Conservation (phyloP, 2,888 invertebrate species). For the Lasioglossum figueresi region DNA sequence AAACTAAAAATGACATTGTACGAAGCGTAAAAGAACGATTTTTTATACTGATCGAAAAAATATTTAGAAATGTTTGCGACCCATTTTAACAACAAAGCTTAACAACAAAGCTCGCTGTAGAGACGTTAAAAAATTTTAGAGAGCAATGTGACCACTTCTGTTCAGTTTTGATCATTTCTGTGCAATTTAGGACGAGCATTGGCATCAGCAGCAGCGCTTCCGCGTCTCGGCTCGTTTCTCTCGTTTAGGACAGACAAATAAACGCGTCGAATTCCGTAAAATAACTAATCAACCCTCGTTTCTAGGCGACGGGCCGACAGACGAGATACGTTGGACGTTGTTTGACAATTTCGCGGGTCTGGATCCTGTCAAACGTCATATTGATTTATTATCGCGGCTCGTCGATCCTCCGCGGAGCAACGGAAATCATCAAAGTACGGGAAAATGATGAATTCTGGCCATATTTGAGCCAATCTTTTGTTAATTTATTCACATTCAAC, state of each 20-base stretch:
- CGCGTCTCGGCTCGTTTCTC: not conserved
- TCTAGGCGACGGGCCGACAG: not conserved
- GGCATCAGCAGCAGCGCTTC: not conserved
- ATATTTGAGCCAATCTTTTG: not conserved
- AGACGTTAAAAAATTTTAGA: not conserved
- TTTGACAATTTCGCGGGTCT: conserved; percentile 6
- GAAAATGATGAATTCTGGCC: not conserved
- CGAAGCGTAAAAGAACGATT: no score
- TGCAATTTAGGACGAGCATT: not conserved
- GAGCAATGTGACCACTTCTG: not conserved
- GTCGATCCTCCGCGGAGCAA: not conserved
- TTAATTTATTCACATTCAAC: not conserved
- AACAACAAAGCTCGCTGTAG: not conserved
- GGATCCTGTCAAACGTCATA: not conserved
- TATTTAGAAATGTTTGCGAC: no score
- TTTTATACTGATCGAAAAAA: no score
- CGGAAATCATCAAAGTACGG: not conserved
- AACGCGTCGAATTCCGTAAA: conserved; percentile 17
- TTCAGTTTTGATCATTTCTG: not conserved
- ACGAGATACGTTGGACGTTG: conserved; percentile 7
- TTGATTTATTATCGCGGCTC: not conserved
- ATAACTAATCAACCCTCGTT: conserved; percentile 20
- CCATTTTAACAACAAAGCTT: no score
- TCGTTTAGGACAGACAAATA: conserved; percentile 17
- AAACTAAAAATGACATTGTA: no score